phyloP scores from a whole-genome alignment of 2,888 invertebrate species.

The Ectropis crepuscularia region DNA sequence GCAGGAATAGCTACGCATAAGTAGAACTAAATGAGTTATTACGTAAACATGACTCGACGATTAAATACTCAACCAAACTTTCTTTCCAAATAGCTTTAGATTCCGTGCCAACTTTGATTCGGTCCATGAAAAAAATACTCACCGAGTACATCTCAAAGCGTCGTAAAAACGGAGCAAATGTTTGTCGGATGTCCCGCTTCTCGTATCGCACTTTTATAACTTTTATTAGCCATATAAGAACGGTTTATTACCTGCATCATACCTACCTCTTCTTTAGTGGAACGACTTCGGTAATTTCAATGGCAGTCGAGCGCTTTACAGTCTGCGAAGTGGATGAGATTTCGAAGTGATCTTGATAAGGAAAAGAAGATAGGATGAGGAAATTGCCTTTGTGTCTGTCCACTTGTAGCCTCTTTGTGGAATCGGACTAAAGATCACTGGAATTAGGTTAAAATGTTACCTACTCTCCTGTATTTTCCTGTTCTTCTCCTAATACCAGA shows the following conservation, averaged over 20 bases:
- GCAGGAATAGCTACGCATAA: too few relatives aligned
- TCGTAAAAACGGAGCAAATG: conserved; percentile 27
- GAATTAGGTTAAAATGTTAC: too few relatives aligned
- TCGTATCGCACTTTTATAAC: conserved; percentile 23
- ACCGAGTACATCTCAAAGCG: conserved; percentile 13
- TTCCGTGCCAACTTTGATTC: conserved; percentile 8
- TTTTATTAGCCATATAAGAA: conserved; percentile 24
- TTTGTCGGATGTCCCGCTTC: conserved; percentile 25
- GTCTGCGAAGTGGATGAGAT: conserved; percentile 20
- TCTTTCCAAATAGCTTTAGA: background rate
- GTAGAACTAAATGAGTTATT: too few relatives aligned
- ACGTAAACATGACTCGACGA: too few relatives aligned
- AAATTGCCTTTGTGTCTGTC: conserved; percentile 40
- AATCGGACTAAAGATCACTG: too few relatives aligned
- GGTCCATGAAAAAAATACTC: conserved; percentile 16
- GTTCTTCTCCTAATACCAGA: too few relatives aligned
- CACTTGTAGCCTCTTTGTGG: too few relatives aligned
- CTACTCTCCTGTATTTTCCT: too few relatives aligned
- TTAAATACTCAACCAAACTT: too few relatives aligned
- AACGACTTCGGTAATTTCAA: conserved; percentile 21
- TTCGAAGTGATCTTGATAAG: conserved; percentile 14
- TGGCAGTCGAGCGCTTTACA: conserved; percentile 15
- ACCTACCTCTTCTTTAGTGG: conserved; percentile 4
- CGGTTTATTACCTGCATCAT: conserved; percentile 25
- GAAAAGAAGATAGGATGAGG: conserved; percentile 23